Conservation (phyloP, 2,888 invertebrate species). For the Eupithecia subumbrata region DNA sequence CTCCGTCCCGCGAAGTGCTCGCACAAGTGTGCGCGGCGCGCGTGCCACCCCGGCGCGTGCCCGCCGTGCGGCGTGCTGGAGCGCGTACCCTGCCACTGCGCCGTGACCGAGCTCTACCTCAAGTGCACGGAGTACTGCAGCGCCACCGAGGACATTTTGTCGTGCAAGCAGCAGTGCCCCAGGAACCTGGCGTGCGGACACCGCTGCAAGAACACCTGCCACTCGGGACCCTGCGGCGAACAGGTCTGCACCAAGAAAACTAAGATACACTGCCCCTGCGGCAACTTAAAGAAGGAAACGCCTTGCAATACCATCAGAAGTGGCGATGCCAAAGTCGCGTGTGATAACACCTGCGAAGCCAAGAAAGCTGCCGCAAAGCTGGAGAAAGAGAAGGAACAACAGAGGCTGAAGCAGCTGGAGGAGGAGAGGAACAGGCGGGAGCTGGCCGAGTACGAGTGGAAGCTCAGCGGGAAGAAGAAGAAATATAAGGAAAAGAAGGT, state of each 20-base stretch:
- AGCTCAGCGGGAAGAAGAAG: slow-evolving; percentile 87
- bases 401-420: slow-evolving; percentile 83
- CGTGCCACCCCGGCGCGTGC: slow-evolving; percentile 90
- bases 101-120: slow-evolving; percentile 89
- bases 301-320: slow-evolving; percentile 85
- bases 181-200: slow-evolving; percentile 95
- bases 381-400: slow-evolving; percentile 82
- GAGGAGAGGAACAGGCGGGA: slow-evolving; percentile 88
- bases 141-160: slow-evolving; percentile 76
- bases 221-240: slow-evolving; percentile 87
- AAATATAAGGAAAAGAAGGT: slow-evolving; percentile 78
- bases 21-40: slow-evolving; percentile 87
- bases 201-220: slow-evolving; percentile 89
- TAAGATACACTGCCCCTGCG: slow-evolving; percentile 91
- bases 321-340: slow-evolving; percentile 78
- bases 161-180: slow-evolving; percentile 94
- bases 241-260: slow-evolving; percentile 91
- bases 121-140: slow-evolving; percentile 88
- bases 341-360: slow-evolving; percentile 86
- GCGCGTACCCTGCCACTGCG: slow-evolving; percentile 92
- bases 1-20: slow-evolving; percentile 88
- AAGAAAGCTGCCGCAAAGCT: slow-evolving; percentile 82
- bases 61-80: slow-evolving; percentile 89
- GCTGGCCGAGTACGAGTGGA: slow-evolving; percentile 90
- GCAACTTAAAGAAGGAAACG: slow-evolving; percentile 89